These are phyloP conservation scores for Acronicta alni DNA, from an alignment of 2,888 invertebrate species.

Conservation along the genomic window DNA sequence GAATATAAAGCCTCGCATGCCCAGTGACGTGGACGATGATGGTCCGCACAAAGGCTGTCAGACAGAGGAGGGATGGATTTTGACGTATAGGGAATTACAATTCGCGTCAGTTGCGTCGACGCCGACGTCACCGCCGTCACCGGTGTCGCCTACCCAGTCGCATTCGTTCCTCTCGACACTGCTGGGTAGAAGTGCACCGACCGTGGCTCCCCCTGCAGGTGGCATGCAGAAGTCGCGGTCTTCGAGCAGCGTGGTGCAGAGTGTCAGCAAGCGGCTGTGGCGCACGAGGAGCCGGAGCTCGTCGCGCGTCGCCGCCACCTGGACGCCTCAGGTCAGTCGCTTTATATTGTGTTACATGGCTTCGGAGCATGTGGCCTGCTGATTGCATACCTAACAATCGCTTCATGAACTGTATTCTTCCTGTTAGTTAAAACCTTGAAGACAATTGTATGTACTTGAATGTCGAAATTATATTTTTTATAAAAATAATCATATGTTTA, in stretches of 20 bases:
- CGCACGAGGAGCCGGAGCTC: conserved; percentile 95
- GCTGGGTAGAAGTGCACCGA: conserved; percentile 76
- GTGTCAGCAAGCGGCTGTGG: conserved; percentile 96
- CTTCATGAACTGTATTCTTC: neutral
- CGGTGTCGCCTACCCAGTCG: conserved; percentile 84
- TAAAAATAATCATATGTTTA: no score
- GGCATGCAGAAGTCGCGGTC: conserved; percentile 97
- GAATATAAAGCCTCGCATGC: conserved; percentile 94
- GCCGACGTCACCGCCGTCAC: conserved; percentile 88
- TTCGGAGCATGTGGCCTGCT: conserved; percentile 1
- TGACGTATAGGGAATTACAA: conserved; percentile 81
- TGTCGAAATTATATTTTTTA: no score
- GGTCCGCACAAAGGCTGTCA: conserved; percentile 93
- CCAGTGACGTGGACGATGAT: conserved; percentile 94
- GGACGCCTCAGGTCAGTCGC: conserved; percentile 96
- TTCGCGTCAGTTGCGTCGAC: conserved; percentile 79
- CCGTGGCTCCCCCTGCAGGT: conserved; percentile 86
- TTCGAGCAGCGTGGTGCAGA: conserved; percentile 95
- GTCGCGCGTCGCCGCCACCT: conserved; percentile 91
- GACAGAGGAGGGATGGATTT: conserved; percentile 93
- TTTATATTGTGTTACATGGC: conserved; percentile 51
- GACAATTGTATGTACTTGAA: no score
- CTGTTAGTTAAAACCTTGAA: no score
- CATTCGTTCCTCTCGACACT: conserved; percentile 81
- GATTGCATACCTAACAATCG: neutral